A percentile compares a stretch with the other conserved stretches of the same genome.
Conservation (phyloP, 2,888 invertebrate species). For the Caenorhabditis sulstoni region DNA sequence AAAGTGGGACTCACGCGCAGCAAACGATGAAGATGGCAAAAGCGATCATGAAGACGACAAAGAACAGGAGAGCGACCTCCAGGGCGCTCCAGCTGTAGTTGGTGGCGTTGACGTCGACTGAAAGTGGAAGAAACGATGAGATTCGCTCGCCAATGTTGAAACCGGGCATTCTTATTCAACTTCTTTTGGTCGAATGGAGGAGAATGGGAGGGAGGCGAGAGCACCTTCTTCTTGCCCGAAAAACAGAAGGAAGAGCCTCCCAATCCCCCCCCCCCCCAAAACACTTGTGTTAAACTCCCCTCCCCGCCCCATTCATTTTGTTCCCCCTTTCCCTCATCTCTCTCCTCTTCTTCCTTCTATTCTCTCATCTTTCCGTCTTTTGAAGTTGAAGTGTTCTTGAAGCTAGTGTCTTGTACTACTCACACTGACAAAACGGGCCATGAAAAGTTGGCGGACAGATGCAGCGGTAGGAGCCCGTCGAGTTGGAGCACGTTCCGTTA, state of each 20-base stretch:
- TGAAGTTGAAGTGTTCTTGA: neutral
- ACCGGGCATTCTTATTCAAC: constrained; percentile 26
- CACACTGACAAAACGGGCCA: constrained; percentile 63
- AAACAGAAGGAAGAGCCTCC: constrained; percentile 19
- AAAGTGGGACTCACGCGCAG: constrained; percentile 54
- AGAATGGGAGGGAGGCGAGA: neutral
- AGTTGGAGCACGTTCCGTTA: constrained; percentile 54
- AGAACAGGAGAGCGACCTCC: constrained; percentile 50
- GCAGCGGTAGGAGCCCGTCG: constrained; percentile 47
- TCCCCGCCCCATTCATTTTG: constrained; percentile 15
- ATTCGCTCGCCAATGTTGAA: constrained; percentile 35
- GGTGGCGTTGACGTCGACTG: constrained; percentile 54
- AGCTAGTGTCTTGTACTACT: constrained; percentile 7
- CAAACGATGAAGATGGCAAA: constrained; percentile 58
- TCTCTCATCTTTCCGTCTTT: neutral
- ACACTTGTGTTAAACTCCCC: constrained; percentile 49
- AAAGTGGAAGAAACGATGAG: constrained; percentile 37
- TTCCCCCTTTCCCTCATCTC: constrained; percentile 19
- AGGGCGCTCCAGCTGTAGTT: constrained; percentile 51
- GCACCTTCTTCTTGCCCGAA: constrained; percentile 9
- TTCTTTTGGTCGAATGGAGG: neutral
- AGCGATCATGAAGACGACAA: constrained; percentile 56
- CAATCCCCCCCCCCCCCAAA: constrained; percentile 9
- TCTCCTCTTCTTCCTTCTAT: neutral
- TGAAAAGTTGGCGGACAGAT: constrained; percentile 52